A percentile compares a stretch with the other conserved stretches of the same genome.
phyloP scores from a whole-genome alignment of 2,797 vertebrate genomes.

The Spea hammondii region DNA sequence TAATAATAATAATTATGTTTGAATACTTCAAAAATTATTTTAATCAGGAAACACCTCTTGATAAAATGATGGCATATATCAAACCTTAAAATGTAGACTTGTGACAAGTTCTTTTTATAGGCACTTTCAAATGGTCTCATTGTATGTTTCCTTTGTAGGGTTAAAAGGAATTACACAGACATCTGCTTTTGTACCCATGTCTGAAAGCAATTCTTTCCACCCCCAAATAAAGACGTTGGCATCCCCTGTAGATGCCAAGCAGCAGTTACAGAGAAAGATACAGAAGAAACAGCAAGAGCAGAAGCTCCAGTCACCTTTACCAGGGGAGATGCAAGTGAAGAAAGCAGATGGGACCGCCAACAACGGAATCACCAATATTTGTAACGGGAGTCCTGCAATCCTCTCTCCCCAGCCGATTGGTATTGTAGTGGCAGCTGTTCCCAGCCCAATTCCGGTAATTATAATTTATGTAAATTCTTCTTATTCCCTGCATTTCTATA shows the following conservation, averaged over 20 bases:
- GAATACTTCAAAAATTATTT: too few species aligned
- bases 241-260: constrained; percentile 92
- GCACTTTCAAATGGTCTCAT: background rate
- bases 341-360: constrained; percentile 72
- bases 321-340: constrained; percentile 78
- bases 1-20: too few species aligned
- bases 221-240: constrained; percentile 85
- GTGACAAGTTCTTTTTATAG: too few species aligned
- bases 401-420: constrained; percentile 88
- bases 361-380: constrained; percentile 76
- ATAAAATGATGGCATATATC: too few species aligned
- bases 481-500: too few species aligned
- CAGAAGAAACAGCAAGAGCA: constrained; percentile 98
- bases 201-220: constrained; percentile 89
- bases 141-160: constrained; percentile 67
- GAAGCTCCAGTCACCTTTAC: constrained; percentile 88
- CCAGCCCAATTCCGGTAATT: constrained; percentile 89
- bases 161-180: constrained; percentile 78
- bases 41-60: too few species aligned
- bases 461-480: background rate
- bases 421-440: constrained; percentile 91
- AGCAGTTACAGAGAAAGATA: constrained; percentile 97
- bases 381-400: constrained; percentile 82
- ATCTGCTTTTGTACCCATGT: constrained; percentile 87
- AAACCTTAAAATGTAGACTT: too few species aligned